Percentiles rank a stretch among this genome's conserved stretches.
phyloP scores from a whole-genome alignment of 2,888 invertebrate genomes.

The Cinara cedri region DNA sequence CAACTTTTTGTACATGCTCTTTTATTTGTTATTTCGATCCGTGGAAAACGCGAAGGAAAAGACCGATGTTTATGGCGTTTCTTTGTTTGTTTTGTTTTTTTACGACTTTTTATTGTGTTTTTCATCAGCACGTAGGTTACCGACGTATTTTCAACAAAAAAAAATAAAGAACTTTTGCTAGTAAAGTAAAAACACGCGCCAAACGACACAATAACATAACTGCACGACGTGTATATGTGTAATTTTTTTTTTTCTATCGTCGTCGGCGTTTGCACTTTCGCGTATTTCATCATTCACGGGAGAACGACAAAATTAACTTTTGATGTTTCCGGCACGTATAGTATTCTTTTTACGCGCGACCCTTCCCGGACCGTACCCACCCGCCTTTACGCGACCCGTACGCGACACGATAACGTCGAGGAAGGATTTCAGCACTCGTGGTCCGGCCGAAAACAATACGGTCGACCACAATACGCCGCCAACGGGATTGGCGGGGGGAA shows the following conservation, averaged over 20 bases:
- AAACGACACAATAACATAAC: neutral
- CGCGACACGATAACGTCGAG: too few relatives aligned
- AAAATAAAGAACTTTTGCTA: neutral
- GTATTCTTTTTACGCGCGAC: too few relatives aligned
- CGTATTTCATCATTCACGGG: neutral
- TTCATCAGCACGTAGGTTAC: neutral
- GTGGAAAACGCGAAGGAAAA: neutral
- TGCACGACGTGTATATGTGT: neutral
- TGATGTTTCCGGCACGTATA: too few relatives aligned
- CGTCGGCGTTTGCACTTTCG: too few relatives aligned
- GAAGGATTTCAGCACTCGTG: too few relatives aligned
- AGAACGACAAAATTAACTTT: too few relatives aligned
- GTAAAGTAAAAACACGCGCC: conserved; percentile 1
- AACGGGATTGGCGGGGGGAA: too few relatives aligned
- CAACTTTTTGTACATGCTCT: neutral
- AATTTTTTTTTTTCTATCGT: neutral
- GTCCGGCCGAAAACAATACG: too few relatives aligned
- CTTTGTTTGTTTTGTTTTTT: neutral
- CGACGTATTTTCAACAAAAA: neutral
- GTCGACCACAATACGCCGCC: too few relatives aligned
- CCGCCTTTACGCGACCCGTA: too few relatives aligned
- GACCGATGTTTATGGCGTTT: neutral
- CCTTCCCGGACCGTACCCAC: too few relatives aligned
- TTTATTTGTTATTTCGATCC: neutral
- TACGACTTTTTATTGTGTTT: neutral